These are phyloP conservation scores for Scolanthus callimorphus DNA, from an alignment of 92 coral and sea anemone species.

Conservation along the genomic window DNA sequence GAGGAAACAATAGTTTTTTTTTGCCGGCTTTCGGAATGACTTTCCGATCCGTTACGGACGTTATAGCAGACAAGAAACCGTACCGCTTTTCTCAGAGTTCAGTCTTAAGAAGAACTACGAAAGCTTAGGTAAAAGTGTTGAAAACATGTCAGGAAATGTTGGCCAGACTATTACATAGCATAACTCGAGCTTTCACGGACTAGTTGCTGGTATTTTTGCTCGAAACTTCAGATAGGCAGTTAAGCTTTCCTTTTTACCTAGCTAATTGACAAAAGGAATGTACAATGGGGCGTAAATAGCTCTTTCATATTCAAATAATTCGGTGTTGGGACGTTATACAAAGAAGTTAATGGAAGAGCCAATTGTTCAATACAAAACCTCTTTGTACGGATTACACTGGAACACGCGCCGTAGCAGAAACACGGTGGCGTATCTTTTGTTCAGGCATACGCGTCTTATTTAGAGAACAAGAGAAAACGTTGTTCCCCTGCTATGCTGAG, in stretches of 20 bases:
- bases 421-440: neutral
- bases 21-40: neutral
- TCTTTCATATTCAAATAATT: conserved; percentile 6
- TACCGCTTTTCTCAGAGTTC: no score
- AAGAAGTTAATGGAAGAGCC: neutral
- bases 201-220: no score
- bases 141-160: no score
- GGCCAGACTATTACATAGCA: no score
- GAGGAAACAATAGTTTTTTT: neutral
- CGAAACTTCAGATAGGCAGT: no score
- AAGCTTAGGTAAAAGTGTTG: no score
- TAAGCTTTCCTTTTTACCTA: neutral
- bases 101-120: no score
- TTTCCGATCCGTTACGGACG: neutral
- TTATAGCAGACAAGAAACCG: neutral
- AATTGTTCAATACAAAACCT: neutral
- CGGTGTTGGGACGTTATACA: conserved; percentile 4
- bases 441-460: neutral
- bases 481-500: neutral
- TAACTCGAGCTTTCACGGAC: no score
- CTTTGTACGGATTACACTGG: neutral
- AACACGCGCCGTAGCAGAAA: neutral
- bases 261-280: conserved; percentile 1
- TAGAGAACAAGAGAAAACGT: neutral
- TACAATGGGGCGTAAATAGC: conserved; percentile 2